A percentile compares a stretch with the other conserved stretches of the same genome.
Conservation (phyloP, 2,113 vertebrate genomes). For the Tychaedon coryphoeus region DNA sequence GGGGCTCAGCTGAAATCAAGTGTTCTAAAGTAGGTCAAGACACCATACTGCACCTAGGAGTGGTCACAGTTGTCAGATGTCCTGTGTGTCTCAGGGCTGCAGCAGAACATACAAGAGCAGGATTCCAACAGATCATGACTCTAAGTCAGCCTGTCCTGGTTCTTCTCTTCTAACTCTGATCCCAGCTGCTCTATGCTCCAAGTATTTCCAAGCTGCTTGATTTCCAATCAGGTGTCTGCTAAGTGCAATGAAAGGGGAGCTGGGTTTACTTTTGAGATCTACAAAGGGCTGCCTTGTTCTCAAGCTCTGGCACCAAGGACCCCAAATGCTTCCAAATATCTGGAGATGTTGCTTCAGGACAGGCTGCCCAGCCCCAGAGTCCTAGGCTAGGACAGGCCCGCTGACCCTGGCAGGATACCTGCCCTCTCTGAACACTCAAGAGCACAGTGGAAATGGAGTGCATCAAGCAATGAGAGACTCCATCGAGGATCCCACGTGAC, state of each 20-base stretch:
- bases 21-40: background rate
- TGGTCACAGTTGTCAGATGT: background rate
- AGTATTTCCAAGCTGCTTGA: background rate
- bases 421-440: background rate
- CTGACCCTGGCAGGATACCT: background rate
- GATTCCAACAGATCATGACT: background rate
- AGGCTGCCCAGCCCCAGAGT: background rate
- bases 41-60: background rate
- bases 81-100: background rate
- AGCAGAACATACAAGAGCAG: background rate
- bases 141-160: background rate
- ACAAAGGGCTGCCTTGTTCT: background rate
- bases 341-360: background rate
- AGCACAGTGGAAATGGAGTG: background rate
- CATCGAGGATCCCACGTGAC: background rate
- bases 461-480: background rate
- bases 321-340: background rate
- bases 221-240: background rate
- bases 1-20: background rate
- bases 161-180: background rate
- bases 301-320: background rate
- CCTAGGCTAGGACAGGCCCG: background rate
- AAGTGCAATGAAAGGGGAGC: background rate
- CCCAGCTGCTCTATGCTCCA: background rate
- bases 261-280: background rate